These are phyloP conservation scores for Papio anubis DNA, from an alignment of 2,113 vertebrate species.

Conservation along the genomic window DNA sequence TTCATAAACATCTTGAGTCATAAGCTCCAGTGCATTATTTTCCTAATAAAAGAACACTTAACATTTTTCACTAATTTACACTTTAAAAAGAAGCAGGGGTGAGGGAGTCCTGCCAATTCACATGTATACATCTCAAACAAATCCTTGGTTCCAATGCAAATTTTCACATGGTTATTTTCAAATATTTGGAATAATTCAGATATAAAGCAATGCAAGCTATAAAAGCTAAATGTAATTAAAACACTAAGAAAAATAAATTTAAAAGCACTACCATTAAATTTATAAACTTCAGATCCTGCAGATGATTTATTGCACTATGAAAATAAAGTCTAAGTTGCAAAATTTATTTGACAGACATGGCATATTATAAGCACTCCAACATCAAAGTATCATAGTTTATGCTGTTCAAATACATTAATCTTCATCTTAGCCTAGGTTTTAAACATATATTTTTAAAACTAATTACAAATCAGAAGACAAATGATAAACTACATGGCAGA, in stretches of 20 bases:
- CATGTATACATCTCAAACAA: background rate
- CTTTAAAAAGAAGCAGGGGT: background rate
- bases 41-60: constrained; percentile 26
- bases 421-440: constrained; percentile 51
- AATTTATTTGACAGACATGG: constrained; percentile 69
- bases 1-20: constrained; percentile 40
- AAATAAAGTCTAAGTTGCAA: constrained; percentile 61
- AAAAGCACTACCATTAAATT: constrained; percentile 41
- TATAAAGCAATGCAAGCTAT: background rate
- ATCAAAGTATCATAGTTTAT: constrained; percentile 60
- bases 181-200: constrained; percentile 41
- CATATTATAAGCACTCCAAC: constrained; percentile 57
- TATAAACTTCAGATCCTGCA: constrained; percentile 44
- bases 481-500: constrained; percentile 57
- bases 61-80: constrained; percentile 21
- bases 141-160: background rate
- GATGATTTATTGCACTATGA: constrained; percentile 56
- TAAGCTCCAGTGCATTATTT: background rate
- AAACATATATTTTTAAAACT: constrained; percentile 42
- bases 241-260: constrained; percentile 46
- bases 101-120: background rate
- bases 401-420: constrained; percentile 67
- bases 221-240: constrained; percentile 41
- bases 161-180: constrained; percentile 36
- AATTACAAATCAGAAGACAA: constrained; percentile 62